Conservation (phyloP, 1,140 invertebrate species). For the Propsilocerus akamusi region DNA sequence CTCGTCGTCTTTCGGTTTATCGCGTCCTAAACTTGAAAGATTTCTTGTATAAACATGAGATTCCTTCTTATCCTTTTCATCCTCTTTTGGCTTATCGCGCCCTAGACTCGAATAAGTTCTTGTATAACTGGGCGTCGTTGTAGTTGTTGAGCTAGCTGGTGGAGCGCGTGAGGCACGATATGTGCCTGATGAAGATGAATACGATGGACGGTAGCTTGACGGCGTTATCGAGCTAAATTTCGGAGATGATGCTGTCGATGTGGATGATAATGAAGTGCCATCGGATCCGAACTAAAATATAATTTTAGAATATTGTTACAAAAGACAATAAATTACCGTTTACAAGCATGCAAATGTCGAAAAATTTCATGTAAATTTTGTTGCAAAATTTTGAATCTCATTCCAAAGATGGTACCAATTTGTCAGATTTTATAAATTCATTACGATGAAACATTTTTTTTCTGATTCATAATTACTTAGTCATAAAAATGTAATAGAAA, state of each 20-base stretch:
- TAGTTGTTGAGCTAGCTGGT: neutral
- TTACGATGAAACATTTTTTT: neutral
- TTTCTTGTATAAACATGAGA: neutral
- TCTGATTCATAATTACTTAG: slow-evolving; percentile 1
- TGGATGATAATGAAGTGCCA: neutral
- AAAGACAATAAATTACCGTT: no score
- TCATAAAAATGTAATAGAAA: no score
- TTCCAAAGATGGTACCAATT: no score
- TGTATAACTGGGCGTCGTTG: neutral
- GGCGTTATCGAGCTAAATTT: slow-evolving; percentile 12
- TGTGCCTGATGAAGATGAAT: slow-evolving; percentile 16
- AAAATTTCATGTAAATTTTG: no score
- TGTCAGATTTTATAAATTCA: no score
- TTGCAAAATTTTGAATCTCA: no score
- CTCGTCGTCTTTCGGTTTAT: neutral
- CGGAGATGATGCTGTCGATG: slow-evolving; percentile 8
- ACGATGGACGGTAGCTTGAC: slow-evolving; percentile 19
- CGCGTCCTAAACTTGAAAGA: slow-evolving; percentile 1
- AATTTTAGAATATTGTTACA: no score
- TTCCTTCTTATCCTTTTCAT: neutral
- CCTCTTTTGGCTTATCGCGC: neutral
- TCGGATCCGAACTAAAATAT: neutral
- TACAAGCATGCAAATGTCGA: no score
- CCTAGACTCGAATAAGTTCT: neutral
- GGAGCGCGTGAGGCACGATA: slow-evolving; percentile 16